Base-by-base conservation (phyloP, 2,888 invertebrate genomes). In the Thelaira solivaga region DNA sequence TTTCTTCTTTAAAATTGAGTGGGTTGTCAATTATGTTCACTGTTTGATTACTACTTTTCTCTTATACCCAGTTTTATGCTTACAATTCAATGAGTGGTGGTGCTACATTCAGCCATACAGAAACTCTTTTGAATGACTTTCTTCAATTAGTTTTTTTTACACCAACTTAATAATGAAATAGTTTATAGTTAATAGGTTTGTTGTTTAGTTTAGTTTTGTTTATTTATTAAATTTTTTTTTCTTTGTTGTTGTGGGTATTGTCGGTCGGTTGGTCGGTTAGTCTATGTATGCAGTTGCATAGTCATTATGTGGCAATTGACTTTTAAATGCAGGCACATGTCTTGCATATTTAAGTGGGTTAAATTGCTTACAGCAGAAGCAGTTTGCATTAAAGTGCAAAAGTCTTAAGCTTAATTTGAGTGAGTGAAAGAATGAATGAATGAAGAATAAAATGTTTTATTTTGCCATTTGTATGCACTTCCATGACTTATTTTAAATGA, bases 241-340 rank as follows among this genome's bases (percentile, higher is more conserved):
- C 22, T 1, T 47, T 26, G n/a, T 47, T 26, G 8, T 47, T 55
- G 49, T n/a, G 36, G 53, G n/a, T 7, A 18, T 53, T 18, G 51
- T 39, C 26, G 16, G 34, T 11, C 16, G 13, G 22, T 39, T 20
- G 16, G 10, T 13, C 16, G 45, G 39, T 41, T 4, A 4, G 16
- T 62, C 43, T 53, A 18, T 29, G 13, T 43, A 41, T 59, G 10
- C 43, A 34, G 43, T 61, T 61, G 67, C 36, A 51, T 24, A 69
- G 64, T 69, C 72, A 78, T 78, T 78, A 74, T 78, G 69, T 78
- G 65, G 78, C 78, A 78, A 78, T 78, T 73, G 77, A 78, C 43
- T 73, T 78, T 69, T 78, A 78, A 73, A 78, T 69, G 77, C 62
- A 69, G 59, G 78, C 78, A 65, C 78, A 78, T 78, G 78, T 68